Base-by-base conservation (phyloP, 2,113 vertebrate genomes). In the Gnathonemus echidnorhynchus region DNA sequence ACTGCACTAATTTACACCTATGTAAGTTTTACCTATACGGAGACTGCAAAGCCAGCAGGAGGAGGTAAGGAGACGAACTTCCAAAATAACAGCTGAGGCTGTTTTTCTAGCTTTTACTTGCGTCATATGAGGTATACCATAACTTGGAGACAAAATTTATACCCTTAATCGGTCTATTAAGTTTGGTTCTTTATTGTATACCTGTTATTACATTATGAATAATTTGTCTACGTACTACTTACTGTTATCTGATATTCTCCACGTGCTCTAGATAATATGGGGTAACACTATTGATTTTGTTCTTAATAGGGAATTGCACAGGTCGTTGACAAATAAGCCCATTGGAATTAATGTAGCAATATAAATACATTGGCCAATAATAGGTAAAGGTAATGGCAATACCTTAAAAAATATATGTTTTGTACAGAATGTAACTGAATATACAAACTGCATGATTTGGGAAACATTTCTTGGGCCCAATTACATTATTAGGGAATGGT, bases 11-110 rank as follows among this genome's bases (percentile, higher is more conserved):
- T 46, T 86, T 91, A n/a, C 90, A 91, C 53, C 58, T 91, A 4
- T 91, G 90, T 62, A 91, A 91, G 66, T 89, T 89, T 27, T 91
- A 85, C 53, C 83, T 91, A 31, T 89, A 39, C 39, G 90, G 90
- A 50, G 88, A 89, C 74, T 91, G 90, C 80, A 24, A 19, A 49
- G 58, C 17, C 56, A 90, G 80, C 80, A 17, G 45, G 58, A 10
- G 39, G 3, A 49, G 90, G 90, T 90, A 86, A 58, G 87, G 21
- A 11, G 24, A 8, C 15, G n/a, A 8, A 45, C 19, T 19, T 19
- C 5, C 19, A 45, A 21, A 45, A 45, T 48, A 46, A 85, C 45
- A 11, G 7, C 35, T 42, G 74, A 1, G 35, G 15, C 1, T 77
- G 31, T 77, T 77, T 77, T 77, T 39, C 27, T 39, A 19, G 15